A percentile compares a stretch with the other conserved stretches of the same genome.
phyloP scores from a whole-genome alignment of 2,888 invertebrate species.

The Steinernema carpocapsae region DNA sequence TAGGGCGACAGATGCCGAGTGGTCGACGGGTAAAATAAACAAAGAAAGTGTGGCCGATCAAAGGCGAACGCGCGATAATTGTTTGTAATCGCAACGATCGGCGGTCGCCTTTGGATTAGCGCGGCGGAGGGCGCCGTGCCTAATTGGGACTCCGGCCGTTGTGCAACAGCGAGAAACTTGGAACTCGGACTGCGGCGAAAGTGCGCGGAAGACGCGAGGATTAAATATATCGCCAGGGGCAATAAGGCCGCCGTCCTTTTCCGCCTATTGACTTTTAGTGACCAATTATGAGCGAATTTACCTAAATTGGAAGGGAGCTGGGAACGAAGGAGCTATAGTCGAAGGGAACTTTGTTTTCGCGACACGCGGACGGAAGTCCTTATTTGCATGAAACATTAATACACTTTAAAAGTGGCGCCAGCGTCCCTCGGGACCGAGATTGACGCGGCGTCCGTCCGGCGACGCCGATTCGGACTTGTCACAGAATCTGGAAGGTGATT shows the following conservation, averaged over 20 bases:
- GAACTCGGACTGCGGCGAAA: constrained; percentile 1
- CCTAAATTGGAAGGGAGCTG: constrained; percentile 16
- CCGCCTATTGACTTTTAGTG: constrained; percentile 31
- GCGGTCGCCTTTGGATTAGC: not conserved
- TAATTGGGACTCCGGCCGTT: constrained; percentile 17
- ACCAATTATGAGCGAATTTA: constrained; percentile 19
- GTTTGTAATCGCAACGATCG: constrained; percentile 29
- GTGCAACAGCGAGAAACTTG: constrained; percentile 4
- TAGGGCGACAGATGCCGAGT: constrained; percentile 17
- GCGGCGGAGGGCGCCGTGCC: not conserved
- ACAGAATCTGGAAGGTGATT: not conserved
- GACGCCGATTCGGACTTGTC: not conserved
- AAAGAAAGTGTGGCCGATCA: constrained; percentile 22
- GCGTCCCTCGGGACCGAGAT: not conserved
- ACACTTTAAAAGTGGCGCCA: not conserved
- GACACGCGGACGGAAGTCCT: not conserved
- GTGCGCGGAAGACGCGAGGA: constrained; percentile 8
- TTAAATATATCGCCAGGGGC: constrained; percentile 16
- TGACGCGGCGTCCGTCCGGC: not conserved
- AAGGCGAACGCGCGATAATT: constrained; percentile 13
- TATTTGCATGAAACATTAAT: constrained; percentile 28
- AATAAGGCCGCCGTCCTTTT: not conserved
- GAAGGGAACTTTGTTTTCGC: constrained; percentile 12
- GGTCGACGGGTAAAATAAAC: constrained; percentile 19
- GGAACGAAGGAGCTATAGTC: not conserved